These are phyloP conservation scores for Corticium candelabrum DNA, from an alignment of 37 sponge, comb jelly and placozoan genomes.

Conservation along the genomic window DNA sequence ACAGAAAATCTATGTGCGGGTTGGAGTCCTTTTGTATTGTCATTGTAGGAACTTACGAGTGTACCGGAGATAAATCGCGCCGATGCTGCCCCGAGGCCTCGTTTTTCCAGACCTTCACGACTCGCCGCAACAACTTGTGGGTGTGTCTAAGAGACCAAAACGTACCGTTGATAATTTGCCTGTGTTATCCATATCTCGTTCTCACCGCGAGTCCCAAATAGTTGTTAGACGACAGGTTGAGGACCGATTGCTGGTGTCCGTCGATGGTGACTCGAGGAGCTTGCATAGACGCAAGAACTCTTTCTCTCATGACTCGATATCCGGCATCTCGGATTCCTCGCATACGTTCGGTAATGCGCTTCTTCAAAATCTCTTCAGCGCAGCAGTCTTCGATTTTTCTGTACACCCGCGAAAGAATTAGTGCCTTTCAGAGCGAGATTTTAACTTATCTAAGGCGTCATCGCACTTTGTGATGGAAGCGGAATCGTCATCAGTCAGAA, in stretches of 20 bases:
- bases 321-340: not conserved
- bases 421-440: too few species aligned
- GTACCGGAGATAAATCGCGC: constrained; percentile 97
- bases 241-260: constrained; percentile 34
- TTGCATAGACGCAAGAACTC: constrained; percentile 78
- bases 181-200: not conserved
- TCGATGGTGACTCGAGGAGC: constrained; percentile 52
- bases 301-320: constrained; percentile 23
- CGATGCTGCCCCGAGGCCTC: constrained; percentile 86
- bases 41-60: constrained; percentile 32
- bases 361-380: too few species aligned
- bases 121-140: constrained; percentile 78
- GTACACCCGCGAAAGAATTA: too few species aligned
- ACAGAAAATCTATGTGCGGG: not conserved
- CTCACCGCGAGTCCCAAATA: constrained; percentile 91
- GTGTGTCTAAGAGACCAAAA: constrained; percentile 45
- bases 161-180: not conserved
- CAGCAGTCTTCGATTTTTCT: too few species aligned
- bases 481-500: too few species aligned
- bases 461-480: too few species aligned
- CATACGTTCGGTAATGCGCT: not conserved
- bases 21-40: not conserved
- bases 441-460: too few species aligned
- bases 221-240: constrained; percentile 98
- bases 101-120: constrained; percentile 45